phyloP scores from a whole-genome alignment of 2,888 invertebrate species.

The Tyria jacobaeae region DNA sequence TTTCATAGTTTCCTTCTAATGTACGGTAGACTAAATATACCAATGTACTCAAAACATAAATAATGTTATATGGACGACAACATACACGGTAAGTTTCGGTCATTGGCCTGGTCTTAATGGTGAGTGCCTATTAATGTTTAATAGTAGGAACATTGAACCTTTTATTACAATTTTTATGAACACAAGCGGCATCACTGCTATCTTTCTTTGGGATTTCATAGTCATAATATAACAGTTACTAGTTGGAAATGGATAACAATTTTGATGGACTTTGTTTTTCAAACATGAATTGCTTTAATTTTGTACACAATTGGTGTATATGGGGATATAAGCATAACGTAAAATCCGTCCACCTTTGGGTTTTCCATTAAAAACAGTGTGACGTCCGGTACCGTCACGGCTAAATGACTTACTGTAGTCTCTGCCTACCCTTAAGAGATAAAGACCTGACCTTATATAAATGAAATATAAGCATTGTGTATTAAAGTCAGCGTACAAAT shows the following conservation, averaged over 20 bases:
- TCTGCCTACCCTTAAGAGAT: too few species aligned
- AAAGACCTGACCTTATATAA: too few species aligned
- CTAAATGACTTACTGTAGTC: too few species aligned
- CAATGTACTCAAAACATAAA: not conserved
- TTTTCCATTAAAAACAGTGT: too few species aligned
- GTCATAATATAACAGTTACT: not conserved
- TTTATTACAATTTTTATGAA: constrained; percentile 13
- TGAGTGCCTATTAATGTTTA: constrained; percentile 12
- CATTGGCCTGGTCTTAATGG: constrained; percentile 5
- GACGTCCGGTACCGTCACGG: too few species aligned
- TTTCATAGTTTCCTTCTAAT: not conserved
- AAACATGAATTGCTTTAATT: not conserved
- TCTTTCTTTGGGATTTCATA: not conserved
- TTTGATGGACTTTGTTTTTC: not conserved
- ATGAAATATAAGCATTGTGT: too few species aligned
- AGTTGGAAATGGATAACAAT: not conserved
- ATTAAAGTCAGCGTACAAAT: too few species aligned
- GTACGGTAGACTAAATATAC: not conserved
- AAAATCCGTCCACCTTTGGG: too few species aligned
- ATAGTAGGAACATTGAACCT: constrained; percentile 10
- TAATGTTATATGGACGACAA: not conserved
- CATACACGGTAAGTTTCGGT: not conserved
- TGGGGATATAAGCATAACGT: too few species aligned
- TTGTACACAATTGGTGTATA: not conserved
- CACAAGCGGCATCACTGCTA: constrained; percentile 7